Evolutionary conservation across 2,888 invertebrate species (phyloP).

Genomic region (Anticlea derivata): DNA sequence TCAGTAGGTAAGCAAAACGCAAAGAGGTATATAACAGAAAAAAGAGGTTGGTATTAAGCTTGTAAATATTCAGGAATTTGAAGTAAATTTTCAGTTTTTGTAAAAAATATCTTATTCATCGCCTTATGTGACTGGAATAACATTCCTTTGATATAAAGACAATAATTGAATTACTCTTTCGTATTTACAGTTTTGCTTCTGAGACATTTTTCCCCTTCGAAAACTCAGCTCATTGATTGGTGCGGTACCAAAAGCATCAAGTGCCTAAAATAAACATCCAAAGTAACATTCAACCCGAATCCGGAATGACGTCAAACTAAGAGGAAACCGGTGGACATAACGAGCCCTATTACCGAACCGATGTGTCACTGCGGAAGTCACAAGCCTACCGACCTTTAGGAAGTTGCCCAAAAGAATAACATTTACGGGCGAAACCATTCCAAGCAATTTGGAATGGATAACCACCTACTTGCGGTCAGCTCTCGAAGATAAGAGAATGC

Average conservation of each 20-base stretch:
- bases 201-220: slow-evolving; percentile 5
- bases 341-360: slow-evolving; percentile 36
- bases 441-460: slow-evolving; percentile 22
- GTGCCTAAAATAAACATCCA: slow-evolving; percentile 29
- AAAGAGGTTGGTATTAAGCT: too few relatives aligned
- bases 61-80: too few relatives aligned
- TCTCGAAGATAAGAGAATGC: slow-evolving; percentile 29
- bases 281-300: slow-evolving; percentile 37
- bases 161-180: too few relatives aligned
- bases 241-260: slow-evolving; percentile 9
- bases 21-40: too few relatives aligned
- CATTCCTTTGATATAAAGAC: too few relatives aligned
- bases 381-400: slow-evolving; percentile 14
- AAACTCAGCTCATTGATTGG: slow-evolving; percentile 5
- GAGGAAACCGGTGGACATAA: slow-evolving; percentile 34
- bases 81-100: too few relatives aligned
- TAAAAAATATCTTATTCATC: too few relatives aligned
- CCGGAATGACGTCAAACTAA: slow-evolving; percentile 35
- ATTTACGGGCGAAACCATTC: slow-evolving; percentile 16
- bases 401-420: slow-evolving; percentile 16
- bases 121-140: too few relatives aligned
- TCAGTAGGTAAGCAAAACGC: too few relatives aligned
- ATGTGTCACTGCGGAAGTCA: slow-evolving; percentile 36
- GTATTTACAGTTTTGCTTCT: background rate
- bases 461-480: slow-evolving; percentile 18